phyloP scores from a whole-genome alignment of 2,797 vertebrate genomes.

The Austrolebias charrua region DNA sequence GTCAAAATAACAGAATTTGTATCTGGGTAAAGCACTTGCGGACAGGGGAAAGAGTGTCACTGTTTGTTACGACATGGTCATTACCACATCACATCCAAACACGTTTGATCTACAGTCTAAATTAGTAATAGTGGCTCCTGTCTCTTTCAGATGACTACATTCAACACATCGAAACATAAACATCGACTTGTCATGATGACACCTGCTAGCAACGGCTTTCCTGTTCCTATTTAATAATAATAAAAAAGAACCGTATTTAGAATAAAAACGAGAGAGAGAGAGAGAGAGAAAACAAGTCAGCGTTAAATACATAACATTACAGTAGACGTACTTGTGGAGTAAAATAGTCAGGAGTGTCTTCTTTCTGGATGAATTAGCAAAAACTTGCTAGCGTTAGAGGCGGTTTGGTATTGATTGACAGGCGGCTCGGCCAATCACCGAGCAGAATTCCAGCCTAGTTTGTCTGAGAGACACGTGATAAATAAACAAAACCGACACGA shows the following conservation, averaged over 20 bases:
- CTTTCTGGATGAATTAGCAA: constrained; percentile 41
- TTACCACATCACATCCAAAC: constrained; percentile 3
- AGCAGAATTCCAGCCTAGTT: constrained; percentile 33
- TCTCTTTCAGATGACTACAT: constrained; percentile 9
- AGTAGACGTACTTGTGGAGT: constrained; percentile 53
- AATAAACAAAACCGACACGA: constrained; percentile 23
- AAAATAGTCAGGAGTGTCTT: constrained; percentile 43
- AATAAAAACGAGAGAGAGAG: no score
- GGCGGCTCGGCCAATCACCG: background rate
- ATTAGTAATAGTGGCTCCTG: background rate
- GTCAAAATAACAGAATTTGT: constrained; percentile 3
- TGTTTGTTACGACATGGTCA: background rate
- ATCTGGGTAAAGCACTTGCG: constrained; percentile 13
- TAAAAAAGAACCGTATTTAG: background rate
- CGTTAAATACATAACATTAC: background rate
- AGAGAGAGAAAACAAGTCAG: background rate
- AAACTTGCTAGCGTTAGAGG: constrained; percentile 48
- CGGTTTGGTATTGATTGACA: constrained; percentile 61
- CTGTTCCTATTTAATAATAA: background rate
- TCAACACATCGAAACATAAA: constrained; percentile 35
- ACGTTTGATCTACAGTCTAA: background rate
- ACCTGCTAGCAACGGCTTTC: constrained; percentile 56
- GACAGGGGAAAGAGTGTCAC: constrained; percentile 21
- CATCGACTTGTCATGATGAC: constrained; percentile 35
- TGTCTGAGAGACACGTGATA: constrained; percentile 61